Conservation (phyloP, 1,140 invertebrate species). For the Lethocerus indicus region DNA sequence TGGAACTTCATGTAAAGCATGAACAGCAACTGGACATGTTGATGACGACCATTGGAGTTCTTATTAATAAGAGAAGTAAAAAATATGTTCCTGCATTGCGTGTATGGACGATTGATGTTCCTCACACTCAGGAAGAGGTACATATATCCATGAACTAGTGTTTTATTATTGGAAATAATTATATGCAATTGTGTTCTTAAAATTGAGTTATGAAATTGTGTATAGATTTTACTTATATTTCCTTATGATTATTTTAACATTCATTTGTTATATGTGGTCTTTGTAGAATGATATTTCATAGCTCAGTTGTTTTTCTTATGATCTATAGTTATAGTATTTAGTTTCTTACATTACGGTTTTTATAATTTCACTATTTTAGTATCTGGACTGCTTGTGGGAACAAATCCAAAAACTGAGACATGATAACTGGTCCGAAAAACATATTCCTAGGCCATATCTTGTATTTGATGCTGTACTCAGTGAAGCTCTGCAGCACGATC, state of each 20-base stretch:
- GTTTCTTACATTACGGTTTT: not conserved
- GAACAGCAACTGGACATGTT: constrained; percentile 84
- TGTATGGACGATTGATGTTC: constrained; percentile 83
- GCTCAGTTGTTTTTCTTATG: not conserved
- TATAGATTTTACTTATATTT: no score
- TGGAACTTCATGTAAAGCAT: constrained; percentile 93
- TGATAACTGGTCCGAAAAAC: constrained; percentile 95
- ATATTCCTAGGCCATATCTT: constrained; percentile 86
- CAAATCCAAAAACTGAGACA: constrained; percentile 82
- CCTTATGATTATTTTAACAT: no score
- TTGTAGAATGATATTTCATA: not conserved
- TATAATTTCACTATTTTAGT: constrained; percentile 27
- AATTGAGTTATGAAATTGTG: no score
- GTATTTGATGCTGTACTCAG: constrained; percentile 89
- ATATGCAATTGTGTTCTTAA: no score
- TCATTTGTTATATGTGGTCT: no score
- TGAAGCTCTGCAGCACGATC: constrained; percentile 89
- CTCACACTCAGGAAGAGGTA: constrained; percentile 91
- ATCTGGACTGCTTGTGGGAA: constrained; percentile 93
- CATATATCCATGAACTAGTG: constrained; percentile 11
- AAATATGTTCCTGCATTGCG: constrained; percentile 79
- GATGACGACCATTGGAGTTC: constrained; percentile 83
- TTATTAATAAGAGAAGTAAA: constrained; percentile 83
- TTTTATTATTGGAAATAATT: no score
- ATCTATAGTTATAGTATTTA: not conserved